Conservation (phyloP, 2,113 vertebrate genomes). For the Macquaria ambigua region DNA sequence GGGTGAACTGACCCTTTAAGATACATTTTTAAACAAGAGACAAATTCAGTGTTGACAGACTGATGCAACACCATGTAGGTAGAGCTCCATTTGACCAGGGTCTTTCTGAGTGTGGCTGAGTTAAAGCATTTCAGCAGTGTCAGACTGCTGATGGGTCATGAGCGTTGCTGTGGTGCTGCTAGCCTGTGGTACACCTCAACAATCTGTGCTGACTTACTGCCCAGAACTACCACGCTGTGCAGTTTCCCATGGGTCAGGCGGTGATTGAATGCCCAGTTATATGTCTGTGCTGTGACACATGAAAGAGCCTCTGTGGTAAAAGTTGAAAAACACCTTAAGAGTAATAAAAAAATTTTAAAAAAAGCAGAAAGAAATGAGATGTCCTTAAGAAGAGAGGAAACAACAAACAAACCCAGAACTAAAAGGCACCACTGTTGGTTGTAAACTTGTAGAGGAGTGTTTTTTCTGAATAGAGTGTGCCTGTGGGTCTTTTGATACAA, state of each 20-base stretch:
- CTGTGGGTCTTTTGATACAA: constrained; percentile 59
- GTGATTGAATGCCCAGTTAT: constrained; percentile 73
- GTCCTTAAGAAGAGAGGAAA: constrained; percentile 62
- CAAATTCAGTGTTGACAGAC: neutral
- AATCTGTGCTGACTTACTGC: constrained; percentile 73
- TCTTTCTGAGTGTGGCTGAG: constrained; percentile 41
- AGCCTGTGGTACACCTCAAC: constrained; percentile 74
- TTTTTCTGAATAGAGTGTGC: constrained; percentile 48
- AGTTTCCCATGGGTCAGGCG: constrained; percentile 64
- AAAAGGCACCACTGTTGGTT: constrained; percentile 68
- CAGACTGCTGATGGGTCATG: constrained; percentile 54
- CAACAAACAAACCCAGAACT: constrained; percentile 58
- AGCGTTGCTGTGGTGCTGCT: constrained; percentile 59
- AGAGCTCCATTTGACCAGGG: neutral
- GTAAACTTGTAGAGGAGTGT: constrained; percentile 48
- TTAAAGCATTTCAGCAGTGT: constrained; percentile 61
- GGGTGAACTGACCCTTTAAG: neutral
- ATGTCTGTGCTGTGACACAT: constrained; percentile 66
- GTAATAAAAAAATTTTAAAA: constrained; percentile 41
- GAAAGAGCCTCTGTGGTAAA: constrained; percentile 73
- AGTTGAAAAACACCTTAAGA: constrained; percentile 64
- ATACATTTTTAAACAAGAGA: neutral
- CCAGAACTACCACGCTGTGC: constrained; percentile 58
- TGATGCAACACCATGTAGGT: neutral
- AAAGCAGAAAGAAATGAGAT: constrained; percentile 57